Evolutionary conservation across 2,113 vertebrate species (phyloP).

Genomic region (Oceanodroma tethys): DNA sequence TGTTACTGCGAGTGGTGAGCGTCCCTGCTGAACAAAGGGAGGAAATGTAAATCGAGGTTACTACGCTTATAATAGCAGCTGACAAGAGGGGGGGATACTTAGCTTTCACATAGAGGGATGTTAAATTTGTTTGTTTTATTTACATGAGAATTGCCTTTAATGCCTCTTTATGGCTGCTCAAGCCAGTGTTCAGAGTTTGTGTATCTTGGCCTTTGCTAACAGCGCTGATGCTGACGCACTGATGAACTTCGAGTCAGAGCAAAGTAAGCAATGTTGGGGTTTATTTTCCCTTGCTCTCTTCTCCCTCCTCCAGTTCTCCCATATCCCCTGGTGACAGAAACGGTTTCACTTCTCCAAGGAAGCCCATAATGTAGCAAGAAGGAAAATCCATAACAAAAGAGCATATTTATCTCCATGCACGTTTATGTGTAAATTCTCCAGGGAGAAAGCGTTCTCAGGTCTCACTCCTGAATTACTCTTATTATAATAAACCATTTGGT

Average conservation of each 20-base stretch:
- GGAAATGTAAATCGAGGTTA: background rate
- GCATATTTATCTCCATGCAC: background rate
- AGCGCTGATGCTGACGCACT: background rate
- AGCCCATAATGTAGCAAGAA: background rate
- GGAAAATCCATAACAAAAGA: constrained; percentile 16
- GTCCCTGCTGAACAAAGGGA: background rate
- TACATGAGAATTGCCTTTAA: background rate
- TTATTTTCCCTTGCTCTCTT: background rate
- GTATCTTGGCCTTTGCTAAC: background rate
- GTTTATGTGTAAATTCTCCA: constrained; percentile 49
- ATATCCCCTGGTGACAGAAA: background rate
- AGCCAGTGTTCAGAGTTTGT: background rate
- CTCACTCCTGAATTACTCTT: constrained; percentile 51
- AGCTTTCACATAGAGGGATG: background rate
- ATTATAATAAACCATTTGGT: constrained; percentile 55
- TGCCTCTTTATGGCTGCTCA: background rate
- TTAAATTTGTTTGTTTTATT: background rate
- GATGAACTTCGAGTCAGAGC: background rate
- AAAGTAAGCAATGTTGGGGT: background rate
- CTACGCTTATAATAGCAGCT: background rate
- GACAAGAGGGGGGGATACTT: background rate
- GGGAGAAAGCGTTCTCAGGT: constrained; percentile 7
- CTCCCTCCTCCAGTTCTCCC: background rate
- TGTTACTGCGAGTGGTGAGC: background rate
- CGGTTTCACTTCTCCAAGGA: constrained; percentile 1